Evolutionary conservation across 2,888 invertebrate genomes (phyloP), one percentile per base, ranked within the genome.

Genomic region (Drosophila longiperda): DNA sequence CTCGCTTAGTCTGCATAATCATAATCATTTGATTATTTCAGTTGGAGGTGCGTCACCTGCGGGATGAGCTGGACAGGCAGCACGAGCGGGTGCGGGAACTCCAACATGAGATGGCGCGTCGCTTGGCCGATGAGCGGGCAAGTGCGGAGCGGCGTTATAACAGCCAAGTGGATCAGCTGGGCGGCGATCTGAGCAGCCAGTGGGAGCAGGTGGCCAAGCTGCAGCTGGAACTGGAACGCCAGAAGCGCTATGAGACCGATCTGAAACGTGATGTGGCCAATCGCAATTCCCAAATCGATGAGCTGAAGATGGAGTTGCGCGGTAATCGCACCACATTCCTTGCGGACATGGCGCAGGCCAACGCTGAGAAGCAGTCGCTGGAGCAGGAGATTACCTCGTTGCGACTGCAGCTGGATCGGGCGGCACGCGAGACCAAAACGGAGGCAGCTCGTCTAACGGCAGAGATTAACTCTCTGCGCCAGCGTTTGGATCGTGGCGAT

Each of bases 201-300:
- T 97, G 97, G 94, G 97, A 97, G 87, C 95, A 95, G 48, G 95
- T 96, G 1, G 95, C 96, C 55, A 96, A 97, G 87, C 91, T 96
- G 33, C 96, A 96, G 93, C 89, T 97, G 89, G 97, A 97, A 66
- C 87, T 97, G 76, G 97, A 97, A 75, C 95, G 97, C 34, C 96
- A 97, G 85, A 95, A 96, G 68, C 95, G 97, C 12, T 95, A 96
- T 77, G 96, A 97, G 83, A 94, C 95, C 3, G 97, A 97, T 78
- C 91, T 97, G 50, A 95, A 96, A 77, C 94, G 97, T n/a, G 97
- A 97, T 77, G 91, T 97, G 20, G 94, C 95, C 1, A 96, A 96
- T 93, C 96, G 96, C 88, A 96, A 95, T 80, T 94, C 95, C 0
- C 95, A 96, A 66, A 95, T 97, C 57, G 97, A 97, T 40, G 97